These are phyloP conservation scores for Cyanoramphus novaezelandiae DNA, from an alignment of 2,113 vertebrate species.

Conservation along the genomic window DNA sequence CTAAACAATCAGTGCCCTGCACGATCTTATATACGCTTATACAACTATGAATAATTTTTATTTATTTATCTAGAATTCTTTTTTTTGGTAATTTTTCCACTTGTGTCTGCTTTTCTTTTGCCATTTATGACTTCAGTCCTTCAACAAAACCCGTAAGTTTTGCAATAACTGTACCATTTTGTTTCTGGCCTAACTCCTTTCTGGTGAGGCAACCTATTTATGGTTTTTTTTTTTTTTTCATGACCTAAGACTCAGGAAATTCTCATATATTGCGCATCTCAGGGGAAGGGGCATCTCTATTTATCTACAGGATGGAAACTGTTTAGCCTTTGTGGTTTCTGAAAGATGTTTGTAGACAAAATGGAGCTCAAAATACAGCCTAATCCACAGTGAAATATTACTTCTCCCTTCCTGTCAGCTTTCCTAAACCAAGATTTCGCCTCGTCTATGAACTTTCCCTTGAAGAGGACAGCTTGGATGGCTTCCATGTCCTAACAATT, in stretches of 20 bases:
- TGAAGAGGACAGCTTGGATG: slow-evolving; percentile 52
- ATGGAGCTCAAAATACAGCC: slow-evolving; percentile 28
- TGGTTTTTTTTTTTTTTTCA: background rate
- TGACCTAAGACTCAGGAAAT: background rate
- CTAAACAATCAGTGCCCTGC: background rate
- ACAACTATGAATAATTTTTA: background rate
- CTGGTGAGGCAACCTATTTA: background rate
- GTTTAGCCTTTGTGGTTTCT: slow-evolving; percentile 49
- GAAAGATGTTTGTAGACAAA: slow-evolving; percentile 39
- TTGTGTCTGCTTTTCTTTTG: background rate
- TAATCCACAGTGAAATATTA: slow-evolving; percentile 57
- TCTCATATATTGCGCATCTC: background rate
- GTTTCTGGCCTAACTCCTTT: background rate
- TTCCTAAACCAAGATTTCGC: slow-evolving; percentile 43
- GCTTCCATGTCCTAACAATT: slow-evolving; percentile 29
- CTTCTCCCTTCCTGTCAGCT: slow-evolving; percentile 56
- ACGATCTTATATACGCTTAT: background rate
- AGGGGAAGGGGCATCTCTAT: slow-evolving; percentile 41
- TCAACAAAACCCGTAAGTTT: background rate
- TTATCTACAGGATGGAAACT: slow-evolving; percentile 36
- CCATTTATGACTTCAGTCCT: background rate
- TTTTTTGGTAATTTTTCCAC: background rate
- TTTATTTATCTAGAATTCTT: background rate
- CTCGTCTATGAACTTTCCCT: slow-evolving; percentile 27
- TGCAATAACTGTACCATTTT: background rate